Conservation (phyloP, 1,140 invertebrate genomes). For the Galendromus occidentalis region DNA sequence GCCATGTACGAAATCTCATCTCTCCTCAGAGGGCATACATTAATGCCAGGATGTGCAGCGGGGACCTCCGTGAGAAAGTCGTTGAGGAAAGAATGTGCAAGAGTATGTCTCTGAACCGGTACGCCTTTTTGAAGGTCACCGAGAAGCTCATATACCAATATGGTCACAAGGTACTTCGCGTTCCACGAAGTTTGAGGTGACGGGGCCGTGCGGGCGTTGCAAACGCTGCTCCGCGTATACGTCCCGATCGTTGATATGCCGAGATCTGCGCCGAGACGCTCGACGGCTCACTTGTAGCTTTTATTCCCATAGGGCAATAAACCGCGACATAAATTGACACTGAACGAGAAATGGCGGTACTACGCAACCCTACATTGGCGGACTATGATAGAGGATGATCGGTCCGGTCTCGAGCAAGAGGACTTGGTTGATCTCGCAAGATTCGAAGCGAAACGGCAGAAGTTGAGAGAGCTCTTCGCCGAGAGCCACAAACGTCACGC, state of each 20-base stretch:
- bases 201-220: no score
- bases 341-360: slow-evolving; percentile 12
- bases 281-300: neutral
- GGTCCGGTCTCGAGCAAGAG: neutral
- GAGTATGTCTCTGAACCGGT: neutral
- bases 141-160: neutral
- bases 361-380: neutral
- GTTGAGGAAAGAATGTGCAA: neutral
- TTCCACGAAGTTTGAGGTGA: no score
- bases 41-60: neutral
- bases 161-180: neutral
- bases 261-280: no score
- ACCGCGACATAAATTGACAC: slow-evolving; percentile 9
- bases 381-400: neutral
- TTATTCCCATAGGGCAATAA: neutral
- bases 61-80: neutral
- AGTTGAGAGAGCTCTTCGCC: neutral
- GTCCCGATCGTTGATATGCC: no score
- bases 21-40: neutral
- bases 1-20: no score
- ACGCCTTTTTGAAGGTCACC: neutral
- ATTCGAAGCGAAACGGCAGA: neutral
- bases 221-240: no score
- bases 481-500: neutral
- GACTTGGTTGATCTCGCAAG: neutral